Evolutionary conservation across 2,113 vertebrate species (phyloP).

Genomic region (Semicossyphus pulcher): DNA sequence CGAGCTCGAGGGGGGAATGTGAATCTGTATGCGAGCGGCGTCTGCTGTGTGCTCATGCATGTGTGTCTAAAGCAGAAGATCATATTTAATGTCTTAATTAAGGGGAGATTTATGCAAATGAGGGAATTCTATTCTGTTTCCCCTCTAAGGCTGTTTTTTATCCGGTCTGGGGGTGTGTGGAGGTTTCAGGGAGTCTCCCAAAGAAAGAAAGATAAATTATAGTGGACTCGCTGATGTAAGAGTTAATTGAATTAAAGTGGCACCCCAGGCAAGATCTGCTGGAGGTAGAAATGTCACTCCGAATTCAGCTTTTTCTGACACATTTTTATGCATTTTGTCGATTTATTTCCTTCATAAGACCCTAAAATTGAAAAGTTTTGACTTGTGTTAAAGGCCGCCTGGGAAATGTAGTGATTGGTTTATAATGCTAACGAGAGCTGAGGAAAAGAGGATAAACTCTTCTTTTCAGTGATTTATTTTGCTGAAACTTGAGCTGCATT

Average conservation of each 20-base stretch:
- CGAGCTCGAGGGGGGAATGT: constrained; percentile 34
- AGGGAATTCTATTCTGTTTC: constrained; percentile 36
- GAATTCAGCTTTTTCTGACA: background rate
- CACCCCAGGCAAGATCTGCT: constrained; percentile 20
- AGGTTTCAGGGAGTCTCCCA: constrained; percentile 48
- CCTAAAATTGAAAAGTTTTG: background rate
- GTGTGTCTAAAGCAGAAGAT: constrained; percentile 45
- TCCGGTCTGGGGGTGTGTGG: constrained; percentile 27
- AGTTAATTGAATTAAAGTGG: constrained; percentile 63
- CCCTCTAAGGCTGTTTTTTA: constrained; percentile 40
- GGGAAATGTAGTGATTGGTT: background rate
- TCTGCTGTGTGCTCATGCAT: constrained; percentile 21
- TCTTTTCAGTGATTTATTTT: constrained; percentile 7
- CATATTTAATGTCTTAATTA: constrained; percentile 80
- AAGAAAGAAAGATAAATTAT: constrained; percentile 20
- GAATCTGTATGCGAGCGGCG: constrained; percentile 14
- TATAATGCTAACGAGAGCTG: too few species aligned
- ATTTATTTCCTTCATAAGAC: background rate
- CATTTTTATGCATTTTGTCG: background rate
- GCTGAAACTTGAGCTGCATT: background rate
- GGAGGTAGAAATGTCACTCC: constrained; percentile 5
- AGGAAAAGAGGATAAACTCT: background rate
- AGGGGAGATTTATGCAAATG: constrained; percentile 71
- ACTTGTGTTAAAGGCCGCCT: background rate
- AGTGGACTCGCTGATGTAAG: constrained; percentile 31